Conservation (phyloP, 2,888 invertebrate genomes). For the Chloromyia formosa region DNA sequence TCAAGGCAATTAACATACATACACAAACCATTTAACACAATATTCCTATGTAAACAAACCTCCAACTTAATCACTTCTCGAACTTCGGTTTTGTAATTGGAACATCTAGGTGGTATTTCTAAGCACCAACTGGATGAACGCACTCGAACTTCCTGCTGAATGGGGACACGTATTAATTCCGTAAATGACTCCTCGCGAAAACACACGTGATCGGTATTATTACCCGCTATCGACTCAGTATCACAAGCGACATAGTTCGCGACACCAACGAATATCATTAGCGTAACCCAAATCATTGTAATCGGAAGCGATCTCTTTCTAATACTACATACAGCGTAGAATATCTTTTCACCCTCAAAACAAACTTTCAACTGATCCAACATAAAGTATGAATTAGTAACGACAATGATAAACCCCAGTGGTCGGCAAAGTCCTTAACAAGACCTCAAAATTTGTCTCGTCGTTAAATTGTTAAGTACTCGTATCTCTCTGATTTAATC, state of each 20-base stretch:
- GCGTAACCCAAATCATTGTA: conserved; percentile 19
- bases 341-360: conserved; percentile 24
- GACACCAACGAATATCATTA: background rate
- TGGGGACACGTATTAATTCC: conserved; percentile 60
- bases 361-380: conserved; percentile 31
- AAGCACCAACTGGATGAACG: conserved; percentile 82
- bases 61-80: conserved; percentile 75
- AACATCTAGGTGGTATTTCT: conserved; percentile 82
- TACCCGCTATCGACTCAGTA: background rate
- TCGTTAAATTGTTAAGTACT: conserved; percentile 30
- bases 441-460: conserved; percentile 44
- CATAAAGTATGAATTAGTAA: conserved; percentile 10
- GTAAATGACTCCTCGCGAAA: conserved; percentile 67
- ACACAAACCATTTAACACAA: too few species aligned
- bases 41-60: conserved; percentile 65
- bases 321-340: too few species aligned
- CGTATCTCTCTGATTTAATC: conserved; percentile 46
- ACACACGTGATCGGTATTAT: conserved; percentile 55
- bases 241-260: background rate
- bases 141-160: conserved; percentile 71
- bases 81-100: conserved; percentile 74
- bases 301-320: background rate
- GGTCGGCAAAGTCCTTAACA: conserved; percentile 43
- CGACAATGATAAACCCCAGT: conserved; percentile 21
- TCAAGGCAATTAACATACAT: too few species aligned